These are phyloP conservation scores for Capreolus pygargus DNA, from an alignment of 2,113 vertebrate species.

Conservation along the genomic window DNA sequence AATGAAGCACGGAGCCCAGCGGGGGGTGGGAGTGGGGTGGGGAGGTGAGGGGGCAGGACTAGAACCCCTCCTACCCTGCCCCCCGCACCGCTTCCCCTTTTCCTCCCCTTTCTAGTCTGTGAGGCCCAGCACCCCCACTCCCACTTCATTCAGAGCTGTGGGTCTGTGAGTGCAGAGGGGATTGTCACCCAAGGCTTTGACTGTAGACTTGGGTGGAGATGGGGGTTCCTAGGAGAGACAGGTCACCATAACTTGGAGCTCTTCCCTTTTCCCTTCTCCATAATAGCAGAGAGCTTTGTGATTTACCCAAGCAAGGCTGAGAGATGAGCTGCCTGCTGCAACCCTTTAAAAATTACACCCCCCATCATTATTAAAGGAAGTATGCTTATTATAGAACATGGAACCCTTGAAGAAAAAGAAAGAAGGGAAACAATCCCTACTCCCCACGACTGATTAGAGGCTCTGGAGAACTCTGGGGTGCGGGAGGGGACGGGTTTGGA, in stretches of 20 bases:
- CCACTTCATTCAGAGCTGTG: neutral
- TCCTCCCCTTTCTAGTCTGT: neutral
- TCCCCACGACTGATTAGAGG: neutral
- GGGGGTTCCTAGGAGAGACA: no score
- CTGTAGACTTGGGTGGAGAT: neutral
- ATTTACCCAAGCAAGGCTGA: neutral
- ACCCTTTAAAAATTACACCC: neutral
- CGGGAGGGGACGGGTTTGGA: neutral
- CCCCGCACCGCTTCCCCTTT: neutral
- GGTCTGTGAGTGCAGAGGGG: neutral
- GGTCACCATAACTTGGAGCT: neutral
- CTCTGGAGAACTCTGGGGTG: neutral
- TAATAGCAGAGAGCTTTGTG: neutral
- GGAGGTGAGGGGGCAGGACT: neutral
- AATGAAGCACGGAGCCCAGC: slow-evolving; percentile 67
- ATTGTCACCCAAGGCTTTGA: neutral
- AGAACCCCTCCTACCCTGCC: neutral
- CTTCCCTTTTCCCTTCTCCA: neutral
- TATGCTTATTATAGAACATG: neutral
- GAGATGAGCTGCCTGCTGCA: neutral
- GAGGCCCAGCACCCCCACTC: neutral
- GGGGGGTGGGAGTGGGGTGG: neutral
- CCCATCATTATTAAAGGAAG: neutral
- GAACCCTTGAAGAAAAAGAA: neutral
- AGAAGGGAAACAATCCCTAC: neutral